Evolutionary conservation across 2,113 vertebrate species (phyloP).

Genomic region (Peromyscus californicus): DNA sequence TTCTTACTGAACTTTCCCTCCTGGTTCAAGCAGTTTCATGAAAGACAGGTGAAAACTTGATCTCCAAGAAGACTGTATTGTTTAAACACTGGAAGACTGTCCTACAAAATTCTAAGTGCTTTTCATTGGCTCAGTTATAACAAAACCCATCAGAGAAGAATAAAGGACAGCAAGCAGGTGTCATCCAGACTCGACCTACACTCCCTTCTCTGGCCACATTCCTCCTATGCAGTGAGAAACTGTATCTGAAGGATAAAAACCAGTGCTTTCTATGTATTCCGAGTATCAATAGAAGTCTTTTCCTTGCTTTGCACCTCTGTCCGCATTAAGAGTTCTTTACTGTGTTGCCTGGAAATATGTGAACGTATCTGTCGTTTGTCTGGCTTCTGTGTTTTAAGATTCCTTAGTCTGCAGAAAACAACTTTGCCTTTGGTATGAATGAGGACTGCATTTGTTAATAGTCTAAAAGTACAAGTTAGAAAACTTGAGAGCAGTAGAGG

Average conservation of each 20-base stretch:
- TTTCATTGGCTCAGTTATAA: not conserved
- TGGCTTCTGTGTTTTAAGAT: conserved; percentile 75
- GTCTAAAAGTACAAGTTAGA: conserved; percentile 78
- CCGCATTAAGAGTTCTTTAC: conserved; percentile 68
- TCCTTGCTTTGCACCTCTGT: conserved; percentile 66
- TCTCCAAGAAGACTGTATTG: not conserved
- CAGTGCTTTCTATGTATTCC: conserved; percentile 41
- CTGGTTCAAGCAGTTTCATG: not conserved
- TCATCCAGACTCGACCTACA: not conserved
- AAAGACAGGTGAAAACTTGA: not conserved
- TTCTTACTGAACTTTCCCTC: not conserved
- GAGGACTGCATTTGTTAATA: conserved; percentile 82
- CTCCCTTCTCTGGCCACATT: conserved; percentile 64
- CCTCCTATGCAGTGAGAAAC: conserved; percentile 74
- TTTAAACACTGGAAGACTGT: not conserved
- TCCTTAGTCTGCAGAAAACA: conserved; percentile 76
- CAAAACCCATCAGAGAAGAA: not conserved
- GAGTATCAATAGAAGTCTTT: conserved; percentile 81
- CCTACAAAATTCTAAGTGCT: not conserved
- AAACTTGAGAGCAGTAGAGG: conserved; percentile 25
- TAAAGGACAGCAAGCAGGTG: not conserved
- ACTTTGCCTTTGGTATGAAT: conserved; percentile 78
- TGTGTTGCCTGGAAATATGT: conserved; percentile 50
- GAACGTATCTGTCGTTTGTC: conserved; percentile 68
- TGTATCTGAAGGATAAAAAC: conserved; percentile 75